Percentiles rank a stretch among this genome's conserved stretches.
Evolutionary conservation across 2,888 invertebrate species (phyloP).

Genomic region (Ormyrus nitidulus): DNA sequence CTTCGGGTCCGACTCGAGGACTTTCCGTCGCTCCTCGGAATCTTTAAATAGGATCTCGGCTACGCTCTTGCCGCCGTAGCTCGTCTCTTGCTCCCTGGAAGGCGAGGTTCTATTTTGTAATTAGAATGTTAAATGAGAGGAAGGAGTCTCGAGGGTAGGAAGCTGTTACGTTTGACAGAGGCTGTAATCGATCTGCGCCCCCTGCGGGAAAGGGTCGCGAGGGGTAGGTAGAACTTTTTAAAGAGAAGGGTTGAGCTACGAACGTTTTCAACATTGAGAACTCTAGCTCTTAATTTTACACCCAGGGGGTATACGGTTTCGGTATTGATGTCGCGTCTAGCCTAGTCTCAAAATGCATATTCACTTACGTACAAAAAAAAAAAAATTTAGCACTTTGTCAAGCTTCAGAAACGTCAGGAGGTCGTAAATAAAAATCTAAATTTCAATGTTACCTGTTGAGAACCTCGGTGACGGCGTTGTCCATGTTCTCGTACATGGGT

Average conservation of each 20-base stretch:
- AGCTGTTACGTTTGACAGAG: neutral
- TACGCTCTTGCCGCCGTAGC: conserved; percentile 66
- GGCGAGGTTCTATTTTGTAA: neutral
- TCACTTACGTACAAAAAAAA: no score
- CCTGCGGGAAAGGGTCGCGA: neutral
- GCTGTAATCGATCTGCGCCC: neutral
- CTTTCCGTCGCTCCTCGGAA: conserved; percentile 65
- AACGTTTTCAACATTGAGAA: no score
- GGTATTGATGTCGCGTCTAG: no score
- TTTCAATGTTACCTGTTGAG: conserved; percentile 64
- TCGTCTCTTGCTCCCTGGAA: conserved; percentile 66
- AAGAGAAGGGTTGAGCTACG: no score
- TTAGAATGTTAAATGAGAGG: neutral
- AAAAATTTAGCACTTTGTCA: no score
- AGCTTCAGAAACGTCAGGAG: no score
- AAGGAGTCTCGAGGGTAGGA: no score
- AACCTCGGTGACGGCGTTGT: conserved; percentile 69
- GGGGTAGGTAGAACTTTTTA: no score
- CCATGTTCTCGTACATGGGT: conserved; percentile 68
- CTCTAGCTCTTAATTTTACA: no score
- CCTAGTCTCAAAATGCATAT: no score
- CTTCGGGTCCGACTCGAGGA: conserved; percentile 58
- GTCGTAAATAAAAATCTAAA: no score
- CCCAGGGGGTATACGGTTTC: no score
- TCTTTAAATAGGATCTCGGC: conserved; percentile 70